Percentiles rank a stretch among this genome's conserved stretches.
phyloP scores from a whole-genome alignment of 2,888 invertebrate species.

The Esperia sulphurella region DNA sequence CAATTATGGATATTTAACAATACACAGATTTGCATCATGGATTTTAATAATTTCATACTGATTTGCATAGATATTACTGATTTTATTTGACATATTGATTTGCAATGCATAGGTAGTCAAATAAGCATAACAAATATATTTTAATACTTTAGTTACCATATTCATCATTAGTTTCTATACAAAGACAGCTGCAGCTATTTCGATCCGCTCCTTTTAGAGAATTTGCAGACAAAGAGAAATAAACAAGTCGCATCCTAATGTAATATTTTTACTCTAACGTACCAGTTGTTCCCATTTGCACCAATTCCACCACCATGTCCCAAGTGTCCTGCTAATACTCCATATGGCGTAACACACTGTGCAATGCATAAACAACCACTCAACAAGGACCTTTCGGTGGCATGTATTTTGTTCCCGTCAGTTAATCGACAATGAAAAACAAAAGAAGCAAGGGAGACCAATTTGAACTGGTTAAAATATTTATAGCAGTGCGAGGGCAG shows the following conservation, averaged over 20 bases:
- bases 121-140: no score
- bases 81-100: not conserved
- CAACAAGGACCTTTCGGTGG: conserved; percentile 28
- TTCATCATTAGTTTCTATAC: no score
- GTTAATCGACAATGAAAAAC: conserved; percentile 2
- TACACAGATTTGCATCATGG: no score
- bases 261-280: conserved; percentile 29
- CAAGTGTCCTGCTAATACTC: conserved; percentile 75
- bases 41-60: not conserved
- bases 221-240: no score
- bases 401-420: conserved; percentile 1
- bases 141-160: no score
- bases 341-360: conserved; percentile 70
- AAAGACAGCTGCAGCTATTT: no score
- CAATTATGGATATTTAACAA: conserved; percentile 16
- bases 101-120: not conserved
- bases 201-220: no score
- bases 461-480: conserved; percentile 41
- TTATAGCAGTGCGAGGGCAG: conserved; percentile 61
- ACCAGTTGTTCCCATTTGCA: conserved; percentile 69
- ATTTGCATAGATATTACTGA: not conserved
- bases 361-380: conserved; percentile 58
- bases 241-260: no score
- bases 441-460: conserved; percentile 26
- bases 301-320: conserved; percentile 60